phyloP scores from a whole-genome alignment of 1,140 invertebrate genomes.

The Pseudomyrmex flavicornis region DNA sequence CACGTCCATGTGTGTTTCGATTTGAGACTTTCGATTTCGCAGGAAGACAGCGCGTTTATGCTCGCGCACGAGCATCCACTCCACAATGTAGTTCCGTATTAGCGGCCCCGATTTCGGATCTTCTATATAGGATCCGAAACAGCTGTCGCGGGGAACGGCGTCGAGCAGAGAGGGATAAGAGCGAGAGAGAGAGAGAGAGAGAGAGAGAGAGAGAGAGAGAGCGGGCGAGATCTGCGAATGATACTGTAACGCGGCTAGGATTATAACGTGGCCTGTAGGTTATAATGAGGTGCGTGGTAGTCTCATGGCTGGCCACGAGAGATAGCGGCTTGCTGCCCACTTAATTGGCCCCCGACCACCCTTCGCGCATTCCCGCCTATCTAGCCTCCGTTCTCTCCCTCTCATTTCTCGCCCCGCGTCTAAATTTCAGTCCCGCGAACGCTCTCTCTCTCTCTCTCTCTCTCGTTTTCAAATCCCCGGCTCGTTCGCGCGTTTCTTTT shows the following conservation, averaged over 20 bases:
- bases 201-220: conserved; percentile 30
- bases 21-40: conserved; percentile 22
- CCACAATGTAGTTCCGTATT: conserved; percentile 74
- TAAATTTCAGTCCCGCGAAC: conserved; percentile 51
- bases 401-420: conserved; percentile 6
- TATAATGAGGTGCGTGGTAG: conserved; percentile 79
- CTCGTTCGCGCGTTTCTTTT: conserved; percentile 11
- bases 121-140: conserved; percentile 73
- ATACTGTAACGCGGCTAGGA: conserved; percentile 76
- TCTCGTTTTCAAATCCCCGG: conserved; percentile 9
- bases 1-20: background rate
- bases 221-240: conserved; percentile 72
- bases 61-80: background rate
- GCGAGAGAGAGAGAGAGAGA: conserved; percentile 7
- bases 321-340: conserved; percentile 75
- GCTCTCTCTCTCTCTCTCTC: too few relatives aligned
- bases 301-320: conserved; percentile 76
- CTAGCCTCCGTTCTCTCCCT: conserved; percentile 25
- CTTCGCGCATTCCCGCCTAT: conserved; percentile 65
- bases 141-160: conserved; percentile 60
- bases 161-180: background rate
- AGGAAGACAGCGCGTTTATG: background rate
- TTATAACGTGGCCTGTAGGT: conserved; percentile 76
- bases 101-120: conserved; percentile 72
- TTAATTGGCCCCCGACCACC: conserved; percentile 77